Base-by-base conservation (phyloP, 2,797 vertebrate genomes). In the Sitta carolinensis region DNA sequence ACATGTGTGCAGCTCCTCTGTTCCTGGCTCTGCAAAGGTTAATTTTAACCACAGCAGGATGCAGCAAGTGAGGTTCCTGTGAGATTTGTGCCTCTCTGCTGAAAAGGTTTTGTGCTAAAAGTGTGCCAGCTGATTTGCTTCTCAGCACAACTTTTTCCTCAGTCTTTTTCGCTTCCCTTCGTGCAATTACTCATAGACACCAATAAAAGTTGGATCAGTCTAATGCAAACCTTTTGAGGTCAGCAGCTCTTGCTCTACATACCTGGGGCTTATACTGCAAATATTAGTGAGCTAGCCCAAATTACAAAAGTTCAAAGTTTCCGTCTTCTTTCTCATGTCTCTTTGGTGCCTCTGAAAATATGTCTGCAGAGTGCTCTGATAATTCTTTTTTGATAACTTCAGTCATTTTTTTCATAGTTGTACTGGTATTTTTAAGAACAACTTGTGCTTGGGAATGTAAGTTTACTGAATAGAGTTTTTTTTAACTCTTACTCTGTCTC, bases 71-170 rank as follows among this genome's bases (percentile, higher is more conserved):
- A 87, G 78, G 64, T 87, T 94, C 83, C 94, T 80, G 76, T 66
- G 92, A 90, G 87, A 84, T 95, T 97, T 10, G 27, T 89, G 96
- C 94, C 89, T 86, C 83, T 97, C 89, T 94, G 94, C 95, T 95
- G 82, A 62, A 94, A 93, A 87, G 51, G 8, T 73, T 81, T 86
- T 91, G 80, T 86, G 58, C 89, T 81, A 52, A 84, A 94, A 87
- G 69, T 20, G 51, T 95, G 76, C 70, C 47, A 83, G 70, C n/a
- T 94, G 89, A 80, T 89, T 91, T 55, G 76, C 69, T 93, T 93
- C 84, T 87, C 84, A 90, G 58, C 74, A 27, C 90, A 62, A 27
- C 85, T 87, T 91, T 73, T 89, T 75, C 77, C 82, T 63, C 38
- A 57, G 64, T 91, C 66, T 62, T n/a, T 85, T 87, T 89, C 7